Evolutionary conservation across 1,140 invertebrate genomes (phyloP).

Genomic region (Conus ventricosus): DNA sequence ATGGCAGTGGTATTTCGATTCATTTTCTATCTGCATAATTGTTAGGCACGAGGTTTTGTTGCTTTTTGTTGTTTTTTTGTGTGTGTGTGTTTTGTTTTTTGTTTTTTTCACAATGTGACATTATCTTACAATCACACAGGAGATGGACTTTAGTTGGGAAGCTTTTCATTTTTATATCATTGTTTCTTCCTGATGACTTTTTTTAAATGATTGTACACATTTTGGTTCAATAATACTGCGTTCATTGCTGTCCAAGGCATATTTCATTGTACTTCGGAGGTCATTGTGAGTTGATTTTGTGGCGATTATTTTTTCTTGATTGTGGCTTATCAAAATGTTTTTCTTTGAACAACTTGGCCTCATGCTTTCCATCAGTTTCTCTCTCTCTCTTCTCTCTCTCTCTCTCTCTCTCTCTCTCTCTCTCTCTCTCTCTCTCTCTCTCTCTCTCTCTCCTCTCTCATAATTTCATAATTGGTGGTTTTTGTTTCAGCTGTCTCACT

Average conservation of each 20-base stretch:
- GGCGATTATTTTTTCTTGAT: neutral
- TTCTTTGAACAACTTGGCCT: neutral
- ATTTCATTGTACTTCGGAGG: neutral
- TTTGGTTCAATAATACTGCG: neutral
- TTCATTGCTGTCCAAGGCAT: neutral
- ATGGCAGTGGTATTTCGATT: neutral
- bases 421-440: neutral
- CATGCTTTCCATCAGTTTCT: neutral
- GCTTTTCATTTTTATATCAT: neutral
- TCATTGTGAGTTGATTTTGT: constrained; percentile 6
- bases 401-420: neutral
- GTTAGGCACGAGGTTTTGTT: neutral
- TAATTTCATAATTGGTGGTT: neutral
- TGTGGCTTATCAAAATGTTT: neutral
- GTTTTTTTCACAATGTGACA: too few species aligned
- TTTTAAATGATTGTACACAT: neutral
- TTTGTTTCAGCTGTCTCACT: neutral
- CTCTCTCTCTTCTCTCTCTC: constrained; percentile 2
- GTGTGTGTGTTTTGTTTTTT: too few species aligned
- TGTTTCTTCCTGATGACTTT: neutral
- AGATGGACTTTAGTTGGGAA: neutral
- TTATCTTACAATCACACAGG: neutral
- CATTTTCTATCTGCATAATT: neutral
- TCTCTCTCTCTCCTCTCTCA: constrained; percentile 12
- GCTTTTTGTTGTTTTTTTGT: neutral